Base-by-base conservation (phyloP, 1,140 invertebrate genomes). In the Brachionus asplanchnoidis region DNA sequence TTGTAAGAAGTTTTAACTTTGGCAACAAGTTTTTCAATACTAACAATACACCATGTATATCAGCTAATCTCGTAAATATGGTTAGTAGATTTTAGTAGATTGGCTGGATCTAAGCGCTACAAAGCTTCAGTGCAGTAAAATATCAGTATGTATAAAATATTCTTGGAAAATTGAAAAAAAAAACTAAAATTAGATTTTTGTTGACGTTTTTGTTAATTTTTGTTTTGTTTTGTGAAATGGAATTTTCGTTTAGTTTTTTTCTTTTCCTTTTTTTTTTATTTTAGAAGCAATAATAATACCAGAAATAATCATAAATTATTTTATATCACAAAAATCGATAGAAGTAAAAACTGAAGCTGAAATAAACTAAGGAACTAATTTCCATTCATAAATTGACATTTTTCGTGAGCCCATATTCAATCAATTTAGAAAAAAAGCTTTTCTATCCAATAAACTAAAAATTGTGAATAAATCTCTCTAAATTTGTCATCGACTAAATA, bases 41-140 rank as follows among this genome's bases (percentile, higher is more conserved):
- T 60, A 82, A 82, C 79, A 82, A 82, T 60, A 42, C 79, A 82
- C 79, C 79, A 82, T 20, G 53, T 65, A 82, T 82, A 82, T 46
- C 79, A 82, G 79, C 79, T 60, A 82, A 65, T 82, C 60, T 68
- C 23, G 79, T 44, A 68, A 82, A 82, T 68, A 82, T 77, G 28
- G 68, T 73, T 73, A 73, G 68, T 73, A 36, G 28, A 7, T 36
- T 36, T 56, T 56, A 56, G 53, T 56, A 56, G 53, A 56, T 56
- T 23, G 53, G 17, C 17, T 56, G 53, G 17, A 17, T 0, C n/a
- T 56, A 56, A 23, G n/a, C 2, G 17, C 50, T 2, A n/a, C 50
- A 56, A 1, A 2, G 7, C 23, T 65, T 65, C n/a, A 26, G 60
- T 66, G 20, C 26, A 66, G 4, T 23, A 2, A 1, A 66, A n/a